phyloP scores from a whole-genome alignment of 2,888 invertebrate species.

The Thecophora atra region DNA sequence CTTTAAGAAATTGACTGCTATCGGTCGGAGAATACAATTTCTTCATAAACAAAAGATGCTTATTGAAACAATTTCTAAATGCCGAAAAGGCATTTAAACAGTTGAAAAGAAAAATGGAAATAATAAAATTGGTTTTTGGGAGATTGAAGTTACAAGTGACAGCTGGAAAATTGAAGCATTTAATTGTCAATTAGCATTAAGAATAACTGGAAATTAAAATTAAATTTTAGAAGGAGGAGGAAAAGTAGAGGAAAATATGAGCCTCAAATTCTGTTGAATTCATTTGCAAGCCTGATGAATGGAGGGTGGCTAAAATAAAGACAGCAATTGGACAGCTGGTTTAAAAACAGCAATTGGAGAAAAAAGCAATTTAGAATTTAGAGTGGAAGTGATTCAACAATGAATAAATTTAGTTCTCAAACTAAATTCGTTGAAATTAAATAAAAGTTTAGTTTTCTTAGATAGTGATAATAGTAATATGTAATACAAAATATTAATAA shows the following conservation, averaged over 20 bases:
- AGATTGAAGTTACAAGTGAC: neutral
- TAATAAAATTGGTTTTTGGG: neutral
- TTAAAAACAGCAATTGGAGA: neutral
- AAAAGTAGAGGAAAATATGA: neutral
- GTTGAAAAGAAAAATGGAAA: neutral
- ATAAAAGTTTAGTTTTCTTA: too few relatives aligned
- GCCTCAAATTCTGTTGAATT: neutral
- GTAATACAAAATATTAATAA: too few relatives aligned
- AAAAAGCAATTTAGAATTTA: neutral
- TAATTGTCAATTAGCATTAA: constrained; percentile 24
- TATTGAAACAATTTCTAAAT: too few relatives aligned
- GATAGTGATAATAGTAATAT: too few relatives aligned
- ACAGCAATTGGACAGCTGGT: neutral
- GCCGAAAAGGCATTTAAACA: too few relatives aligned
- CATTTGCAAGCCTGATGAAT: neutral
- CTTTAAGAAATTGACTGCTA: too few relatives aligned
- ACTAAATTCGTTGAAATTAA: too few relatives aligned
- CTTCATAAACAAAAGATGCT: too few relatives aligned
- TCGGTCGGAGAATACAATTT: neutral
- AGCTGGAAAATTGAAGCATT: constrained; percentile 7
- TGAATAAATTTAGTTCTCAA: too few relatives aligned
- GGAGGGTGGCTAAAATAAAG: neutral
- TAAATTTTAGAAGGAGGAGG: neutral
- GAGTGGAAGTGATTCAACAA: too few relatives aligned
- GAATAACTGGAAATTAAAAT: constrained; percentile 11